Conservation (phyloP, 2,113 vertebrate genomes). For the Proterorhinus semilunaris region DNA sequence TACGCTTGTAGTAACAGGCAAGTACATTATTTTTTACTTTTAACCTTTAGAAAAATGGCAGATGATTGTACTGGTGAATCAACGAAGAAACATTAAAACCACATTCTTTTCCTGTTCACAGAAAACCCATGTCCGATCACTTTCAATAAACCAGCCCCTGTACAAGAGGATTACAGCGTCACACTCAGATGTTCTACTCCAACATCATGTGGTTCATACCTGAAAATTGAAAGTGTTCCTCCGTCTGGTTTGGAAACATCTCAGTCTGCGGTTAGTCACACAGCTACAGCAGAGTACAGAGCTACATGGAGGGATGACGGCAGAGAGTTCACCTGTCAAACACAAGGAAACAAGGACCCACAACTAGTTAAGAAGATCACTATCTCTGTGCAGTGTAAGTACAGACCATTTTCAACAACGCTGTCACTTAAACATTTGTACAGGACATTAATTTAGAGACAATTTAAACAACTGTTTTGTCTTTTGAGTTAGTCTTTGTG, state of each 20-base stretch:
- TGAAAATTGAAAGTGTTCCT: conserved; percentile 2
- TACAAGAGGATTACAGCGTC: fast-evolving
- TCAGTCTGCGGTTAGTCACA: fast-evolving
- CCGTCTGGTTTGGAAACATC: fast-evolving
- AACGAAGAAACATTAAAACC: neutral
- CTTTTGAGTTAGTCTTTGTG: too few species aligned
- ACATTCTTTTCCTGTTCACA: conserved; percentile 31
- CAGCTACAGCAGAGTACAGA: fast-evolving
- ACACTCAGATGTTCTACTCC: conserved; percentile 49
- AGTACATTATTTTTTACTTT: conserved; percentile 20
- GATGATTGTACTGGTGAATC: neutral
- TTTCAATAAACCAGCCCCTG: conserved; percentile 1
- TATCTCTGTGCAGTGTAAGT: too few species aligned
- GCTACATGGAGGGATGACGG: conserved; percentile 44
- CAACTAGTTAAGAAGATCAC: too few species aligned
- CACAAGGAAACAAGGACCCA: neutral
- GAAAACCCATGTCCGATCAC: conserved; percentile 63
- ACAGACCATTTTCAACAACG: neutral
- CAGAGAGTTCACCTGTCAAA: conserved; percentile 45
- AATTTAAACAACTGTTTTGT: too few species aligned
- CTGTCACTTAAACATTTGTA: neutral
- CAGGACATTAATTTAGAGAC: too few species aligned
- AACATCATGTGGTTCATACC: neutral
- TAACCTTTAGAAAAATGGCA: neutral
- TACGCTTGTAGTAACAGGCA: conserved; percentile 46